Percentiles rank a stretch among this genome's conserved stretches.
Conservation (phyloP, 1,140 invertebrate genomes). For the Antheraea pernyi region DNA sequence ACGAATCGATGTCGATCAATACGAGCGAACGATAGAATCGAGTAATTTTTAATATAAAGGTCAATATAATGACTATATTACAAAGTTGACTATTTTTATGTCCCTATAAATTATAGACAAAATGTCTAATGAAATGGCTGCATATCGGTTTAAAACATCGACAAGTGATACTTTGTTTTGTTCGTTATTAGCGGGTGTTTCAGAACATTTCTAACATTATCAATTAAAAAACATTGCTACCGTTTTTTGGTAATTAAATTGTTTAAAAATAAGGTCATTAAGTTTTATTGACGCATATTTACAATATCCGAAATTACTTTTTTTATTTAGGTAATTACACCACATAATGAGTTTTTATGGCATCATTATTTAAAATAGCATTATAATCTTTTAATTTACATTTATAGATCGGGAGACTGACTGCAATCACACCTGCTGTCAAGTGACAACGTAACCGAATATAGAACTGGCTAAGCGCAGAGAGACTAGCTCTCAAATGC, state of each 20-base stretch:
- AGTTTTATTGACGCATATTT: neutral
- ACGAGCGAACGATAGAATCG: too few relatives aligned
- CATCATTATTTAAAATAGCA: too few relatives aligned
- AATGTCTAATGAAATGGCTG: neutral
- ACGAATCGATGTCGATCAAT: too few relatives aligned
- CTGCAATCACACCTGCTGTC: too few relatives aligned
- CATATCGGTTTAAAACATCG: neutral
- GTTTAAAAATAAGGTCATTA: neutral
- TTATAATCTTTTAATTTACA: too few relatives aligned
- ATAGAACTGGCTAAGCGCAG: too few relatives aligned
- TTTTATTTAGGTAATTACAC: too few relatives aligned
- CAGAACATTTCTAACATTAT: neutral
- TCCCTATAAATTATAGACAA: neutral
- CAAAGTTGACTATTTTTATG: conserved; percentile 10
- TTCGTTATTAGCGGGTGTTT: neutral
- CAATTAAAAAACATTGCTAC: neutral
- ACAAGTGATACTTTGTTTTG: neutral
- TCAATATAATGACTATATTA: conserved; percentile 22
- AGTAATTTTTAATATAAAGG: too few relatives aligned
- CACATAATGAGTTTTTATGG: too few relatives aligned
- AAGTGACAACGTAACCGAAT: too few relatives aligned
- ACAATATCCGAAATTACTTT: neutral
- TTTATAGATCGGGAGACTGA: too few relatives aligned
- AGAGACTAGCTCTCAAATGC: too few relatives aligned
- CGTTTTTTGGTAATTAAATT: neutral